Base-by-base conservation (phyloP, 2,888 invertebrate species). In the Diadegma fenestrale region DNA sequence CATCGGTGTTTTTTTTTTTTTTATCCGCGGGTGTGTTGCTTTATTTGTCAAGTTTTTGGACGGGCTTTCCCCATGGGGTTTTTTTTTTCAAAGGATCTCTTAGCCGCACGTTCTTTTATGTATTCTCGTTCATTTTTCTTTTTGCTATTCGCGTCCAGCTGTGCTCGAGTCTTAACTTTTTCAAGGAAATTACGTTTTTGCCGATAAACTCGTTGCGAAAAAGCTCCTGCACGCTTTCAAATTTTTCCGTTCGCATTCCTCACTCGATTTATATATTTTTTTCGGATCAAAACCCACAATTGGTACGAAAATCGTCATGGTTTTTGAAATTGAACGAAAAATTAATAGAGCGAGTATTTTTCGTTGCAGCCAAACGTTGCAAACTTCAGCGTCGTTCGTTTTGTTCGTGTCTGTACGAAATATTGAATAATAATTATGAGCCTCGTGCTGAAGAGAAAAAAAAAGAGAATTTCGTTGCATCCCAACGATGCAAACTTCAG, bases 131-230 rank as follows among this genome's bases (percentile, higher is more conserved):
- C 8, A 54, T 54, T 54, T 54, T 12, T 33, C n/a, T 33, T 43
- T 33, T 43, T 64, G 12, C 64, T 6, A 26, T 61, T 14, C 30
- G 30, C 30, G 30, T 78, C 43, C 43, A 33, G 33, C 33, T 30
- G 58, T 69, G 30, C 30, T 33, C 22, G 7, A 45, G 58, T 71
- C 66, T 87, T 72, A 81, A 86, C 81, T 86, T 86, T 85, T 86
- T 3, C 84, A 76, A 80, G 84, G 85, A 88, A 76, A 86, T 88
- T 86, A 86, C 80, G 85, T 87, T 45, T 2, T 45, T 88, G 69
- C 71, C 82, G 79, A 69, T 84, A 86, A 86, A 86, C 84, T 86
- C 85, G 85, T 76, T 73, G 79, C 64, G 66, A 30, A 78, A 82
- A 54, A 71, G 61, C 26, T 22, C 33, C 26, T 33, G 4, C 79